Percentiles rank a stretch among this genome's conserved stretches.
Conservation (phyloP, 2,888 invertebrate species). For the Cephus pygmeus region DNA sequence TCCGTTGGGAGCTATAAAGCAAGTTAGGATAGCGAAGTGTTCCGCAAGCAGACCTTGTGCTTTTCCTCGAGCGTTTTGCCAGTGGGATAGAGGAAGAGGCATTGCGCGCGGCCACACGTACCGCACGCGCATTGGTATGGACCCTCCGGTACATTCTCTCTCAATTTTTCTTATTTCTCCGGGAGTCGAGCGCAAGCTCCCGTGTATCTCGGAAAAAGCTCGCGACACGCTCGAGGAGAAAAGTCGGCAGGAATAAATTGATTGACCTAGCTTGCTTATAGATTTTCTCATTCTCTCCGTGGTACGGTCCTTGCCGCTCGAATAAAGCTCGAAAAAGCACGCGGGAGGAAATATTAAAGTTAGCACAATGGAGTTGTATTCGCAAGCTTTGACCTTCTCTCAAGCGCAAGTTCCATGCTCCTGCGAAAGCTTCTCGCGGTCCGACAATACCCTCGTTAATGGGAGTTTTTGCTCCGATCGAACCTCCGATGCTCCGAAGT, state of each 20-base stretch:
- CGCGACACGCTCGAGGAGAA: neutral
- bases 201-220: neutral
- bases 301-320: neutral
- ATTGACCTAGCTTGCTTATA: neutral
- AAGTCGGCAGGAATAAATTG: neutral
- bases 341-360: neutral
- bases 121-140: neutral
- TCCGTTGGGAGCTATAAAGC: neutral
- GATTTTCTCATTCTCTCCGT: neutral
- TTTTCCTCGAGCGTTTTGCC: neutral
- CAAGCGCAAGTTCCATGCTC: neutral
- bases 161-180: neutral
- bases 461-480: neutral
- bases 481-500: neutral
- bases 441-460: neutral
- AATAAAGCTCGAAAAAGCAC: neutral
- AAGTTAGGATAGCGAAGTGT: neutral
- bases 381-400: neutral
- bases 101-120: neutral
- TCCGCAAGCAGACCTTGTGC: neutral
- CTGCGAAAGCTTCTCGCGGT: neutral
- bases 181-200: neutral
- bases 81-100: neutral
- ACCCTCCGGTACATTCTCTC: neutral
- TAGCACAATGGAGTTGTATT: neutral